Evolutionary conservation across 2,113 vertebrate species (phyloP), one percentile per base, ranked within the genome.

Genomic region (Fulica atra): DNA sequence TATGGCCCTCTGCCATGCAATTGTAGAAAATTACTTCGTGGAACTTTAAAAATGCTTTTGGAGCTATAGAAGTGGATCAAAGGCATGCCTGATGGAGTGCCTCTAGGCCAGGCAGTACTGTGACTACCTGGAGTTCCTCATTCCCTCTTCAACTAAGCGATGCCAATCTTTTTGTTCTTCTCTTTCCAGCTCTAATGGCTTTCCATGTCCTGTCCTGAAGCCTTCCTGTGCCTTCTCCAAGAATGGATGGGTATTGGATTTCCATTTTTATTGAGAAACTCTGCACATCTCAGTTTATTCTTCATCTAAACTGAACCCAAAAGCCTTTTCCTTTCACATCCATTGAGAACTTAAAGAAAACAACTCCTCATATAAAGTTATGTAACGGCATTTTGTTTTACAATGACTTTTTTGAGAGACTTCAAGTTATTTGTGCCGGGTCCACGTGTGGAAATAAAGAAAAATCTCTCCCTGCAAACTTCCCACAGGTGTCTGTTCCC

Each of bases 1-100:
- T 77, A 7, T 5, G 26, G 35, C 28, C 36, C 29, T 65, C 48
- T 77, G 77, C 20, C 26, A 53, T 14, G 3, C 0, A 0, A 61
- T 73, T 70, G 44, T 40, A 73, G 64, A 56, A 81, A 80, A 65
- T 61, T 6, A 25, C 28, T 65, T 76, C 0, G 0, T 57, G 36
- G 35, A 61, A 59, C 19, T 73, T 36, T 1, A 54, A 38, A 64
- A 57, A 17, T 38, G 25, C 0, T 21, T 92, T 81, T 57, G 19
- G 81, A 87, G 73, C 17, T 74, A 2, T 4, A 33, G 73, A 74
- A 78, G 9, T 40, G 40, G 31, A 74, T 40, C 36, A 74, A 64
- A 81, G 69, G 31, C 18, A 25, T 24, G 33, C 11, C 72, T 46
- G 35, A 26, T 21, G 35, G 64, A 70, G 42, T 17, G 11, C 8